Evolutionary conservation across 2,888 invertebrate genomes (phyloP).

Genomic region (Tenodera sinensis): DNA sequence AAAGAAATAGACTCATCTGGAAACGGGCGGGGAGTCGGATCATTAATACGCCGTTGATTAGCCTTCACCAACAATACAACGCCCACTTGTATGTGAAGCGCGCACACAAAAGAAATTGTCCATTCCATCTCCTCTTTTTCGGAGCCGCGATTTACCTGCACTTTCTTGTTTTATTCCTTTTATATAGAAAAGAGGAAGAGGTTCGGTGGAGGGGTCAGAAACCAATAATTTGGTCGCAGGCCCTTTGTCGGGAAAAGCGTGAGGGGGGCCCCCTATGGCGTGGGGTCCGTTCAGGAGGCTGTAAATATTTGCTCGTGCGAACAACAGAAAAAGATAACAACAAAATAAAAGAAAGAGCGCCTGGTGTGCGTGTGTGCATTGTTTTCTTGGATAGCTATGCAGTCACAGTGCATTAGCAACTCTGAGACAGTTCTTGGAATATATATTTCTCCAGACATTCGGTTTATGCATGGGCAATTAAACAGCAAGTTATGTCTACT

Average conservation of each 20-base stretch:
- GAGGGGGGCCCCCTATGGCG: background rate
- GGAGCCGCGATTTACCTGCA: background rate
- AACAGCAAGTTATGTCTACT: no score
- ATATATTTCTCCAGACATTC: no score
- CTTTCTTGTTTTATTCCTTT: constrained; percentile 6
- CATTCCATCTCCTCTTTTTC: background rate
- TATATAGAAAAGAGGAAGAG: background rate
- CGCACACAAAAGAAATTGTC: background rate
- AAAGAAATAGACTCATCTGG: background rate
- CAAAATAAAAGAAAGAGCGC: background rate
- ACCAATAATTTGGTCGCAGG: constrained; percentile 22
- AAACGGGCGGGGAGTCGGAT: background rate
- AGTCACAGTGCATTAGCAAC: background rate
- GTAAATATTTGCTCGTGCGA: constrained; percentile 26
- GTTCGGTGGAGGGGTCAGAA: constrained; percentile 19
- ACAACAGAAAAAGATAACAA: background rate
- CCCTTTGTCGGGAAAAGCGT: constrained; percentile 22
- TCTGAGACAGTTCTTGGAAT: no score
- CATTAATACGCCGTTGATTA: background rate
- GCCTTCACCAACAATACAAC: background rate
- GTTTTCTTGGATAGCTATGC: background rate
- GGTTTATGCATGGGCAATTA: no score
- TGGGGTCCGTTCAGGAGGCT: background rate
- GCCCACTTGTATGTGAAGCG: background rate
- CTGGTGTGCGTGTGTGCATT: background rate